Evolutionary conservation across 2,113 vertebrate genomes (phyloP).

Genomic region (Ceratotherium simum): DNA sequence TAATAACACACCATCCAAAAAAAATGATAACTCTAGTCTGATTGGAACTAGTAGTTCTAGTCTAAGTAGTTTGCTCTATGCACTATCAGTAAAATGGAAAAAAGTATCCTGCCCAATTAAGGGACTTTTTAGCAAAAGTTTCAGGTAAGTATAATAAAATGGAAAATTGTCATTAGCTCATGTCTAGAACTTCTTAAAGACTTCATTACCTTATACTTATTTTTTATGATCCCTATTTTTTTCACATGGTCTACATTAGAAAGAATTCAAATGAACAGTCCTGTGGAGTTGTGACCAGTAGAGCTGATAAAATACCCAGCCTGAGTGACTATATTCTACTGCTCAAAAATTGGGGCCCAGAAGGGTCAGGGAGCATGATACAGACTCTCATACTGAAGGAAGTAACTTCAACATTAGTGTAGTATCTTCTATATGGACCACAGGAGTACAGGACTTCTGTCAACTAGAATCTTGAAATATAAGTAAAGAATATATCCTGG

Average conservation of each 20-base stretch:
- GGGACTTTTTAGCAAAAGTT: neutral
- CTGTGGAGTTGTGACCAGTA: neutral
- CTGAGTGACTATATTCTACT: neutral
- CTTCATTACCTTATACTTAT: neutral
- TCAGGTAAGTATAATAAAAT: neutral
- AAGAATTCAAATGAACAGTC: neutral
- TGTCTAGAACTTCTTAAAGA: neutral
- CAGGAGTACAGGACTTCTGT: neutral
- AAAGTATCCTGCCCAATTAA: neutral
- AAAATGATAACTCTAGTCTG: neutral
- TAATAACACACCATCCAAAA: neutral
- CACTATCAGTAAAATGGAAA: neutral
- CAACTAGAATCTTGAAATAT: neutral
- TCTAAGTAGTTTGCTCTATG: neutral
- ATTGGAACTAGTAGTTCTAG: neutral
- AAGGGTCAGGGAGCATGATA: neutral
- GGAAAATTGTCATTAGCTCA: neutral
- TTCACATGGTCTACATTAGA: neutral
- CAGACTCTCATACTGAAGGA: neutral
- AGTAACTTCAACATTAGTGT: neutral
- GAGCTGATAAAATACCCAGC: neutral
- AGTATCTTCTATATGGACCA: neutral
- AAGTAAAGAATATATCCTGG: neutral
- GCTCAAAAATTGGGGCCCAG: neutral
- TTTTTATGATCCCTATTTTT: neutral